A percentile compares a stretch with the other conserved stretches of the same genome.
Evolutionary conservation across 2,888 invertebrate species (phyloP).

Genomic region (Pseudeuparius sepicola): DNA sequence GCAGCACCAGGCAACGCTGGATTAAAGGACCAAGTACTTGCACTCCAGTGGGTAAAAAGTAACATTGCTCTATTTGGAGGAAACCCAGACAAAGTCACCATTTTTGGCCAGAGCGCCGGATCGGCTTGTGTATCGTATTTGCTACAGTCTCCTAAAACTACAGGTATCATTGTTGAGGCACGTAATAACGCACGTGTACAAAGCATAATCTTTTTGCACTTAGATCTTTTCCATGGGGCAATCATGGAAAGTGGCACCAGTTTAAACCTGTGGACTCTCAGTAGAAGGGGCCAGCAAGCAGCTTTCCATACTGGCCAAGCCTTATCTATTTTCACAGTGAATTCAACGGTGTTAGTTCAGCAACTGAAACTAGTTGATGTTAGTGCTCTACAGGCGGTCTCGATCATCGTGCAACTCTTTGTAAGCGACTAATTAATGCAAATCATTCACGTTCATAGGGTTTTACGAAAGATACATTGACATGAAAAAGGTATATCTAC

Average conservation of each 20-base stretch:
- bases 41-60: slow-evolving; percentile 25
- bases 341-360: slow-evolving; percentile 17
- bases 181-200: neutral
- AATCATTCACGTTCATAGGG: no score
- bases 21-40: slow-evolving; percentile 26
- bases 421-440: no score
- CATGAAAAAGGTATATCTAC: no score
- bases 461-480: no score
- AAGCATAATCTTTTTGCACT: slow-evolving; percentile 2
- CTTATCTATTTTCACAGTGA: slow-evolving; percentile 16
- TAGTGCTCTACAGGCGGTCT: no score
- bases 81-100: slow-evolving; percentile 23
- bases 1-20: slow-evolving; percentile 25
- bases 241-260: slow-evolving; percentile 28
- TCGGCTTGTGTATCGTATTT: slow-evolving; percentile 25
- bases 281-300: slow-evolving; percentile 19
- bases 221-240: slow-evolving; percentile 26
- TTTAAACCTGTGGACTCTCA: slow-evolving; percentile 25
- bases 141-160: slow-evolving; percentile 21
- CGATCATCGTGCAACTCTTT: no score
- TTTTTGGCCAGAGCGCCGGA: slow-evolving; percentile 28
- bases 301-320: slow-evolving; percentile 16
- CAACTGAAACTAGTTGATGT: slow-evolving; percentile 18
- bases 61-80: slow-evolving; percentile 26
- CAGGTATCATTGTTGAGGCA: slow-evolving; percentile 17